A percentile compares a stretch with the other conserved stretches of the same genome.
phyloP scores from a whole-genome alignment of 2,888 invertebrate genomes.

The Onthophagus sagittarius region DNA sequence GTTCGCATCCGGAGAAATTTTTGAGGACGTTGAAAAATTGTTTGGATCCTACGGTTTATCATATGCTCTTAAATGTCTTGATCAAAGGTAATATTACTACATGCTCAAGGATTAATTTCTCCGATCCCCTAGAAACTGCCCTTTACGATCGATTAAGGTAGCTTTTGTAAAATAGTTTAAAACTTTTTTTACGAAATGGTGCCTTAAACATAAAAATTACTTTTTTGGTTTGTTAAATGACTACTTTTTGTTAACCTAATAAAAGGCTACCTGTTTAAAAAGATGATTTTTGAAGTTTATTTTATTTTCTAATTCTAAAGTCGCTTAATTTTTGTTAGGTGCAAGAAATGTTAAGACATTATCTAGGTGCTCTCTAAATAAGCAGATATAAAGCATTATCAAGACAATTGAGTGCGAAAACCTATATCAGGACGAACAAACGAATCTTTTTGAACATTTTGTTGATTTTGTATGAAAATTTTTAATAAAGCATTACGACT shows the following conservation, averaged over 20 bases:
- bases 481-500: too few species aligned
- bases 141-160: not conserved
- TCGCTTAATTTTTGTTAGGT: not conserved
- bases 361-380: not conserved
- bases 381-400: not conserved
- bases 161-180: constrained; percentile 1
- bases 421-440: not conserved
- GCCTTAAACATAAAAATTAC: too few species aligned
- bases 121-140: constrained; percentile 9
- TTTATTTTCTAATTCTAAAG: too few species aligned
- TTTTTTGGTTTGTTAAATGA: too few species aligned
- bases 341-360: not conserved
- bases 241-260: too few species aligned
- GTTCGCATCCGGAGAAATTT: constrained; percentile 33
- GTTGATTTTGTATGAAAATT: too few species aligned
- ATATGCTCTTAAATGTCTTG: constrained; percentile 28
- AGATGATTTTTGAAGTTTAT: too few species aligned
- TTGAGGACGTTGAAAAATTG: constrained; percentile 29
- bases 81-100: constrained; percentile 23
- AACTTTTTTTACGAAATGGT: not conserved
- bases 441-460: not conserved
- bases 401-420: not conserved
- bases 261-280: too few species aligned
- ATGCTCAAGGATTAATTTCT: constrained; percentile 13
- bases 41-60: constrained; percentile 29